Evolutionary conservation across 2,888 invertebrate genomes (phyloP).

Genomic region (Keiferia lycopersicella): DNA sequence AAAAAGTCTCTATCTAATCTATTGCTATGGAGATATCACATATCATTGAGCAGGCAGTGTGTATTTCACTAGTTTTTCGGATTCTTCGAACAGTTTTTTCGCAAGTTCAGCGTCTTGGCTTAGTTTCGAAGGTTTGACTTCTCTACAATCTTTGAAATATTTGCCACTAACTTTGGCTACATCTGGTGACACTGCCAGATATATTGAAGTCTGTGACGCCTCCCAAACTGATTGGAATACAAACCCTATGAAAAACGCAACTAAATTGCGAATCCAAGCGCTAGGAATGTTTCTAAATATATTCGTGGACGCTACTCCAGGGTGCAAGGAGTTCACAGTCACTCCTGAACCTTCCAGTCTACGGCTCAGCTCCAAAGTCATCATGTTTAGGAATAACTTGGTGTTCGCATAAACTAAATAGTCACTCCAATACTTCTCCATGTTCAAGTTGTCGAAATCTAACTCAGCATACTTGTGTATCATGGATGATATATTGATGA

Average conservation of each 20-base stretch:
- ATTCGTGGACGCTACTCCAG: conserved; percentile 86
- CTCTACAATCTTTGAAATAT: conserved; percentile 83
- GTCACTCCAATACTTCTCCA: conserved; percentile 78
- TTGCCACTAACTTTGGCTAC: conserved; percentile 82
- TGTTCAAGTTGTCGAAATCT: conserved; percentile 72
- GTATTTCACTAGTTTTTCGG: conserved; percentile 79
- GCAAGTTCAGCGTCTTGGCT: conserved; percentile 79
- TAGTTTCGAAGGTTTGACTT: conserved; percentile 70
- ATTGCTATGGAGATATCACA: conserved; percentile 6
- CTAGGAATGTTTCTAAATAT: conserved; percentile 82
- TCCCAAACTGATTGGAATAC: conserved; percentile 82
- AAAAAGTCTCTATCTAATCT: background rate
- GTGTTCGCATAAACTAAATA: conserved; percentile 72
- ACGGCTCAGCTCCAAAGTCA: conserved; percentile 82
- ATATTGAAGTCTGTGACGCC: conserved; percentile 84
- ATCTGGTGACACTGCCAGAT: conserved; percentile 78
- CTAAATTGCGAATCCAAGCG: conserved; percentile 52
- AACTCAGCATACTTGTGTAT: conserved; percentile 77
- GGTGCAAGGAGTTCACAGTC: conserved; percentile 86
- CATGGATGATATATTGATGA: conserved; percentile 83
- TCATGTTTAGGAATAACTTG: conserved; percentile 84
- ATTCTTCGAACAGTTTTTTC: conserved; percentile 83
- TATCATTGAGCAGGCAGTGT: conserved; percentile 38
- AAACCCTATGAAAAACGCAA: conserved; percentile 54
- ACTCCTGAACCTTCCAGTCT: conserved; percentile 82